Conservation (phyloP, 2,113 vertebrate species). For the Apteryx owenii region DNA sequence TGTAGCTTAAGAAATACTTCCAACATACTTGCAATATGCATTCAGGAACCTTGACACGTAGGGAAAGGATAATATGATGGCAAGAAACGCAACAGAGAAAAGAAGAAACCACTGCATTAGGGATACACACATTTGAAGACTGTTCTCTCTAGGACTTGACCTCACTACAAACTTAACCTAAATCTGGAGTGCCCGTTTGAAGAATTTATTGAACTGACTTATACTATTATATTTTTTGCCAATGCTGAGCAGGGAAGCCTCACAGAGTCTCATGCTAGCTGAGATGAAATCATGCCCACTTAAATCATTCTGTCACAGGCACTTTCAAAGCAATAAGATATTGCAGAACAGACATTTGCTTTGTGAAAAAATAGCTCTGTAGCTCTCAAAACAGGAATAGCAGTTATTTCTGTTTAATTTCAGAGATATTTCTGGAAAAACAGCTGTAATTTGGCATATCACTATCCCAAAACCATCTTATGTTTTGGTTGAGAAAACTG, state of each 20-base stretch:
- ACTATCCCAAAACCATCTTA: not conserved
- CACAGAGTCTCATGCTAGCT: not conserved
- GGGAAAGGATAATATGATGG: not conserved
- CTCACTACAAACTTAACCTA: not conserved
- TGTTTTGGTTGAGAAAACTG: not conserved
- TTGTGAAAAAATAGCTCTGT: not conserved
- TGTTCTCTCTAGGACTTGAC: not conserved
- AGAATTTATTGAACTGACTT: not conserved
- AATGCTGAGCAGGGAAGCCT: not conserved
- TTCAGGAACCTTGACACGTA: accelerated
- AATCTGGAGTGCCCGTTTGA: not conserved
- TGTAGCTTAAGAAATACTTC: not conserved
- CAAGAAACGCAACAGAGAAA: not conserved
- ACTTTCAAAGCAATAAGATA: not conserved
- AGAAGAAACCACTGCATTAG: not conserved
- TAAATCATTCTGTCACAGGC: not conserved
- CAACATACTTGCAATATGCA: not conserved
- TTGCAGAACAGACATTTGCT: not conserved
- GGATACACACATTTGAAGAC: not conserved
- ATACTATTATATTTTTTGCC: not conserved
- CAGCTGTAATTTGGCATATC: not conserved
- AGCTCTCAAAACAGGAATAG: not conserved
- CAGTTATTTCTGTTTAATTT: not conserved
- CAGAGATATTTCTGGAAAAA: not conserved
- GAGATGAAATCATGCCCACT: not conserved